Evolutionary conservation across 2,797 vertebrate species (phyloP).

Genomic region (Novumbra hubbsi): DNA sequence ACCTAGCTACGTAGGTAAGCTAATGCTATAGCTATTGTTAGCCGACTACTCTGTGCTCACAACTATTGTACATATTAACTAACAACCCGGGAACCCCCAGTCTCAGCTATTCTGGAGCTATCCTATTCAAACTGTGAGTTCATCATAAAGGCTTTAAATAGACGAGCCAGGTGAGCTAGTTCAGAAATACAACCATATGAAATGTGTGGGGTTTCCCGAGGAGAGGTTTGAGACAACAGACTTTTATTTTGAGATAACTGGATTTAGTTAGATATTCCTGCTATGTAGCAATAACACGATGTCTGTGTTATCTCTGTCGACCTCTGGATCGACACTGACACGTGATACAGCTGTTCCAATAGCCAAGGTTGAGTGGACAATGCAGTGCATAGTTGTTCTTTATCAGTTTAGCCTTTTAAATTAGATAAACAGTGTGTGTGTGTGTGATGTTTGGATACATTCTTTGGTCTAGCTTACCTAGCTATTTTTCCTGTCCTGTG

Average conservation of each 20-base stretch:
- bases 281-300: conserved; percentile 26
- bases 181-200: no score
- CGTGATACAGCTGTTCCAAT: background rate
- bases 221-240: no score
- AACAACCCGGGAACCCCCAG: no score
- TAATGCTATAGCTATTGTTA: background rate
- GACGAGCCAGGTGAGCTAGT: conserved; percentile 4
- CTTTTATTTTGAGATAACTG: conserved; percentile 30
- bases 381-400: background rate
- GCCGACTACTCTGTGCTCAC: background rate
- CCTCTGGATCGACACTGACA: background rate
- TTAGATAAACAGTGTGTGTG: background rate
- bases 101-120: no score
- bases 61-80: background rate
- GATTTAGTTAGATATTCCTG: conserved; percentile 6
- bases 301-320: background rate
- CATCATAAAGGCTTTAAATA: no score
- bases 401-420: background rate
- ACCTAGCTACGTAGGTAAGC: background rate
- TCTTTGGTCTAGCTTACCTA: background rate
- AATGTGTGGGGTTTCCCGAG: no score
- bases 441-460: background rate
- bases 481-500: background rate
- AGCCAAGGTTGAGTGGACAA: background rate
- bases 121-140: no score